Evolutionary conservation across 2,113 vertebrate genomes (phyloP).

Genomic region (Neotragus moschatus): DNA sequence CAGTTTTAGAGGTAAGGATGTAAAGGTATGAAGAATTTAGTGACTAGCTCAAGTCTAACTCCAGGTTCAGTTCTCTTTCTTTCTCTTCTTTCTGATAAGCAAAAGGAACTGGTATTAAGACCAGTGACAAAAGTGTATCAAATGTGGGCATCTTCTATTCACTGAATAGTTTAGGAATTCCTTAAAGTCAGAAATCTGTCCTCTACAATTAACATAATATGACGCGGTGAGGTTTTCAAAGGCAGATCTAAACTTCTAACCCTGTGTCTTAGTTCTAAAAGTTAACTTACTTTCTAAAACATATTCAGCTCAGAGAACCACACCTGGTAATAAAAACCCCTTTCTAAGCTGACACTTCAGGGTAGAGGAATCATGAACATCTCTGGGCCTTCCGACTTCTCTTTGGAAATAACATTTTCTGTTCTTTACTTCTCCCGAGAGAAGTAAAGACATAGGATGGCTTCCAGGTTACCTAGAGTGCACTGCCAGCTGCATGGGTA

Average conservation of each 20-base stretch:
- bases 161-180: not conserved
- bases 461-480: not conserved
- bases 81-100: slow-evolving; percentile 18
- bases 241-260: not conserved
- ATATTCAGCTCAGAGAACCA: not conserved
- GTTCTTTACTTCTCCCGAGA: not conserved
- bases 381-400: not conserved
- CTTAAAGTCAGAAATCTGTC: slow-evolving; percentile 6
- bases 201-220: not conserved
- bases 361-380: not conserved
- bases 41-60: not conserved
- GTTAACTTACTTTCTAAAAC: slow-evolving; percentile 5
- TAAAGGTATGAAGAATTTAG: not conserved
- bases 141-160: not conserved
- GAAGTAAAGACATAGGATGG: not conserved
- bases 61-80: not conserved
- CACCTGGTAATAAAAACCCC: not conserved
- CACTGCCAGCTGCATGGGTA: not conserved
- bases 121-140: not conserved
- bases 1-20: not conserved
- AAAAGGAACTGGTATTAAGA: not conserved
- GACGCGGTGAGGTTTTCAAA: slow-evolving; percentile 7
- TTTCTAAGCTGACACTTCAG: not conserved
- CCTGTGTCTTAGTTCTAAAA: not conserved
- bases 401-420: slow-evolving; percentile 23